A percentile compares a stretch with the other conserved stretches of the same genome.
Conservation (phyloP, 2,797 vertebrate genomes). For the Rhinogobio ventralis region DNA sequence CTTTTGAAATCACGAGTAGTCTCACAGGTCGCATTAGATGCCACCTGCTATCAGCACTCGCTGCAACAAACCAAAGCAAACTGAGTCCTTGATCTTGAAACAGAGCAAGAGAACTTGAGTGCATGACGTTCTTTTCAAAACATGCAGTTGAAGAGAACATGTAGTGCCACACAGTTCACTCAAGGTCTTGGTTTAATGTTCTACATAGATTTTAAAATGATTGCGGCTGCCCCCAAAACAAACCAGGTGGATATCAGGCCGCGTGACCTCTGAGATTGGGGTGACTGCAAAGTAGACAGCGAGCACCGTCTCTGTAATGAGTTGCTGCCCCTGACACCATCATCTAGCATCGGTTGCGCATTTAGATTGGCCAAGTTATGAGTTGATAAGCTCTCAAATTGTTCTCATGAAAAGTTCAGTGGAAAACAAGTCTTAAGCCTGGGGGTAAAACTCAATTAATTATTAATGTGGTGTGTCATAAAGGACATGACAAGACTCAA, state of each 20-base stretch:
- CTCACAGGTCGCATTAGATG: constrained; percentile 36
- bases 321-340: constrained; percentile 56
- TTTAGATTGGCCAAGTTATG: constrained; percentile 46
- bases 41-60: constrained; percentile 39
- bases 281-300: constrained; percentile 64
- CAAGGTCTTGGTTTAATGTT: constrained; percentile 75
- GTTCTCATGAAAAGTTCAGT: constrained; percentile 46
- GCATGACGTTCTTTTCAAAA: constrained; percentile 65
- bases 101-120: constrained; percentile 45
- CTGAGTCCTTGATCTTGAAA: constrained; percentile 53
- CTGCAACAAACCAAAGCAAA: constrained; percentile 26
- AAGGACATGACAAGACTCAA: constrained; percentile 50
- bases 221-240: constrained; percentile 74
- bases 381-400: constrained; percentile 49
- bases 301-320: constrained; percentile 67
- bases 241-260: constrained; percentile 63
- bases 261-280: constrained; percentile 62
- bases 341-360: constrained; percentile 53
- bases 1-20: constrained; percentile 35
- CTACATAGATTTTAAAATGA: constrained; percentile 71
- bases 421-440: constrained; percentile 50
- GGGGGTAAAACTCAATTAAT: constrained; percentile 51
- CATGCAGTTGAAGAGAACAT: constrained; percentile 61
- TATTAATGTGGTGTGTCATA: constrained; percentile 43
- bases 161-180: constrained; percentile 57